Percentiles rank a stretch among this genome's conserved stretches.
Conservation (phyloP, 2,888 invertebrate species). For the Macrosoma leucophasiata region DNA sequence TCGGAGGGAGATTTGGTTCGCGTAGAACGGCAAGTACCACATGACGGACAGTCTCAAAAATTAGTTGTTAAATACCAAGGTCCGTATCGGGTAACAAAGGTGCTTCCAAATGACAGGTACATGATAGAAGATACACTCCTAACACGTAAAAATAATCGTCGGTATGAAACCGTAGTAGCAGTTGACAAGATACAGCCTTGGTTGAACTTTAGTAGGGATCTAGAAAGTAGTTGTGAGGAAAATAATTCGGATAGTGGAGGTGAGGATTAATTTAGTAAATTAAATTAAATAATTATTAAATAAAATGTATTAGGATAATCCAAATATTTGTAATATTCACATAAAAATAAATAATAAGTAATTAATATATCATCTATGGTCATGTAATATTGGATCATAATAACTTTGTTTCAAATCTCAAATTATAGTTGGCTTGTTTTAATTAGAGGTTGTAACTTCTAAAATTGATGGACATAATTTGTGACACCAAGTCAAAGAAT, state of each 20-base stretch:
- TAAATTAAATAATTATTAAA: no score
- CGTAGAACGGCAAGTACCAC: conserved; percentile 14
- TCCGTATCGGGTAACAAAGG: conserved; percentile 16
- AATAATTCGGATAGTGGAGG: background rate
- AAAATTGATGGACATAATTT: conserved; percentile 1
- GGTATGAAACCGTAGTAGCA: conserved; percentile 15
- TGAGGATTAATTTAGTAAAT: background rate
- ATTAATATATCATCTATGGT: background rate
- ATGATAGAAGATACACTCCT: conserved; percentile 9
- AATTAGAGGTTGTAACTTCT: background rate
- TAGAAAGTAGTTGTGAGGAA: conserved; percentile 4
- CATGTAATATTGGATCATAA: conserved; percentile 1
- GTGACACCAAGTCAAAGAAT: no score
- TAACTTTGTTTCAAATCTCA: background rate
- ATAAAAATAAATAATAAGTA: no score
- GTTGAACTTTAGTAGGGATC: conserved; percentile 4
- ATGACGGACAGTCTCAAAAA: conserved; percentile 21
- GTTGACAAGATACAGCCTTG: conserved; percentile 15
- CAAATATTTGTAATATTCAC: background rate
- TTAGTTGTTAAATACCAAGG: conserved; percentile 20
- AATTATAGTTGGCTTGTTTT: background rate
- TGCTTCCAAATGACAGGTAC: conserved; percentile 11
- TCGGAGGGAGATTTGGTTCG: conserved; percentile 17
- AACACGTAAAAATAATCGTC: conserved; percentile 10
- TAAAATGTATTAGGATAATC: conserved; percentile 1